A percentile compares a stretch with the other conserved stretches of the same genome.
Conservation (phyloP, 2,888 invertebrate species). For the Metacarcinus magister region DNA sequence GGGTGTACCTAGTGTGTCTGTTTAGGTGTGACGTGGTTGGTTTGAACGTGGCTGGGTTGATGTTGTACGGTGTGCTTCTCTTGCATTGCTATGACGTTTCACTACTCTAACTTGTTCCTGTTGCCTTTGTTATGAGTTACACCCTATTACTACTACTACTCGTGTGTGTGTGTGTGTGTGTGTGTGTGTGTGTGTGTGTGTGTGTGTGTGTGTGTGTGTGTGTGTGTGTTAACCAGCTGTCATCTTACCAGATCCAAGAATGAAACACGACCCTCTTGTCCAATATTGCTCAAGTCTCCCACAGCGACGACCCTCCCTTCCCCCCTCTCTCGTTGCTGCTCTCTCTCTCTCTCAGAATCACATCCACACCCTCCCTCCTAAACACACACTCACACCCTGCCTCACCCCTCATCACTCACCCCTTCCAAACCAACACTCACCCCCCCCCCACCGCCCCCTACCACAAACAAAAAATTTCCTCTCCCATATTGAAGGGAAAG, state of each 20-base stretch:
- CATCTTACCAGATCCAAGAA: neutral
- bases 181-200: constrained; percentile 26
- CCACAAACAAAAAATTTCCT: no score
- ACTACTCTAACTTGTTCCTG: neutral
- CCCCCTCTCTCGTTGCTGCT: neutral
- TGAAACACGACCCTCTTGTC: constrained; percentile 26
- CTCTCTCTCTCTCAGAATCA: neutral
- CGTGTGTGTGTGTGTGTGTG: neutral
- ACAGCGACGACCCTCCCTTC: neutral
- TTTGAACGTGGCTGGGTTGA: neutral
- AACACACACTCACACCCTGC: no score
- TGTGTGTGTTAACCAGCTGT: neutral
- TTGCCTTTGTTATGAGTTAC: neutral
- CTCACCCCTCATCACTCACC: neutral
- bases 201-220: constrained; percentile 26
- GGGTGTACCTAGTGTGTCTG: neutral
- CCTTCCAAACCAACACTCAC: no score
- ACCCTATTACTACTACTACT: no score
- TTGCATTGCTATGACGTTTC: neutral
- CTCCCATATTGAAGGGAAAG: no score
- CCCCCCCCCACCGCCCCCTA: no score
- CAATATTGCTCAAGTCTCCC: neutral
- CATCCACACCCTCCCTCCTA: neutral
- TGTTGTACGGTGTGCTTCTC: neutral
- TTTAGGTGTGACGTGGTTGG: neutral